phyloP scores from a whole-genome alignment of 2,797 vertebrate genomes.

The Capromys pilorides region DNA sequence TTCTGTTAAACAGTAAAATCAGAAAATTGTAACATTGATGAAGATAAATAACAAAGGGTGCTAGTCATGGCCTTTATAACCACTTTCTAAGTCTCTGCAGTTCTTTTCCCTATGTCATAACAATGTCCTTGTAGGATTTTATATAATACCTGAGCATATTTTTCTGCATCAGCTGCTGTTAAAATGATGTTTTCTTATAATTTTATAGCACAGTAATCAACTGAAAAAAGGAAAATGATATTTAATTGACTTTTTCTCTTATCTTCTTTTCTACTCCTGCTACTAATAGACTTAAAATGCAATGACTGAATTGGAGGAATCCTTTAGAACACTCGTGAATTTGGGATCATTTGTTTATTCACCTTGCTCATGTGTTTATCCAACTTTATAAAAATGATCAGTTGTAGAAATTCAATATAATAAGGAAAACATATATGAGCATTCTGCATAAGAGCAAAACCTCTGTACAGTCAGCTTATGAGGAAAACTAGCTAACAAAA shows the following conservation, averaged over 20 bases:
- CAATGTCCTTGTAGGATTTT: background rate
- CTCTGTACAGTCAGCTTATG: background rate
- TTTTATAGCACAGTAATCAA: background rate
- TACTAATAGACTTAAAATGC: background rate
- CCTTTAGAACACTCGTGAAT: background rate
- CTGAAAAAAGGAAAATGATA: constrained; percentile 22
- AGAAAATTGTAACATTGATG: constrained; percentile 8
- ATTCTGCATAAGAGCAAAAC: background rate
- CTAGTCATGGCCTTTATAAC: background rate
- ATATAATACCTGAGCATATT: background rate
- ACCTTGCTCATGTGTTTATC: background rate
- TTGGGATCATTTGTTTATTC: background rate
- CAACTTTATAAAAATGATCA: constrained; percentile 25
- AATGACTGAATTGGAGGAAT: background rate
- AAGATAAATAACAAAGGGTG: background rate
- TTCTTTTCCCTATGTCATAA: background rate
- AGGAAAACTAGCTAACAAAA: background rate
- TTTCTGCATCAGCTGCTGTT: background rate
- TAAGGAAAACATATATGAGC: background rate
- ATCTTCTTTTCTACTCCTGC: constrained; percentile 8
- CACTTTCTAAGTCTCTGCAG: background rate
- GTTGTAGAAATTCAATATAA: background rate
- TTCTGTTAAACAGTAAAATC: constrained; percentile 53
- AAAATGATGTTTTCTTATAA: background rate
- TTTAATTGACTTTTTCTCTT: background rate